Evolutionary conservation across 2,113 vertebrate genomes (phyloP), one percentile per base, ranked within the genome.

Genomic region (Oplegnathus fasciatus): DNA sequence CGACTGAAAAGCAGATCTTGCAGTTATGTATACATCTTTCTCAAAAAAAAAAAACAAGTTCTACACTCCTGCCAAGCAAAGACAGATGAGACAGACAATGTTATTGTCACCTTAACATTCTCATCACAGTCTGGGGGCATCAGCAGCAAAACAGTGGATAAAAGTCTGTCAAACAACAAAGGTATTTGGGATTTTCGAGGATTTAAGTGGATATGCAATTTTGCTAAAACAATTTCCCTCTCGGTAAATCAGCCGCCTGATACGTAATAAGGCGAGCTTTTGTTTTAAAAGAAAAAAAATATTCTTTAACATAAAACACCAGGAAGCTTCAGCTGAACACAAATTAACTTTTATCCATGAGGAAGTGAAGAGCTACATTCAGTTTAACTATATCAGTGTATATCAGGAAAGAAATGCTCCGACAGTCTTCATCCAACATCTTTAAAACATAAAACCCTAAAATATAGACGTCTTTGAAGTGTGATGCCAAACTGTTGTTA

Each of bases 201-300:
- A 66, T 76, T 80, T 54, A 46, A 68, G 44, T 40, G 11, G 55
- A 78, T 46, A 5, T 24, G 24, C 44, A 30, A 44, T 67, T 54
- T 26, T 50, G 30, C 20, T 13, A 14, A 30, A 80, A 64, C 32
- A 17, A 24, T 69, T 54, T 28, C 32, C 44, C 22, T 24, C 52
- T 48, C 3, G 0, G 20, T 32, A 22, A 58, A 64, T 79, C 75
- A 71, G 50, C 30, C 7, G n/a, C 37, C 11, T 65, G 42, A 58
- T 13, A 30, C 26, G 54, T 11, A 26, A 34, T 14, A 62, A 57
- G 55, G 65, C 5, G 44, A 61, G 30, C 6, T 26, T 79, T 14
- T n/a, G 20, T 62, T 85, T 71, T 70, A 32, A 44, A 62, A 44
- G 4, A 18, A 60, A n/a, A 28, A 9, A 8, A 4, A 10, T 37